phyloP scores from a whole-genome alignment of 2,888 invertebrate genomes.

The Mythimna impura region DNA sequence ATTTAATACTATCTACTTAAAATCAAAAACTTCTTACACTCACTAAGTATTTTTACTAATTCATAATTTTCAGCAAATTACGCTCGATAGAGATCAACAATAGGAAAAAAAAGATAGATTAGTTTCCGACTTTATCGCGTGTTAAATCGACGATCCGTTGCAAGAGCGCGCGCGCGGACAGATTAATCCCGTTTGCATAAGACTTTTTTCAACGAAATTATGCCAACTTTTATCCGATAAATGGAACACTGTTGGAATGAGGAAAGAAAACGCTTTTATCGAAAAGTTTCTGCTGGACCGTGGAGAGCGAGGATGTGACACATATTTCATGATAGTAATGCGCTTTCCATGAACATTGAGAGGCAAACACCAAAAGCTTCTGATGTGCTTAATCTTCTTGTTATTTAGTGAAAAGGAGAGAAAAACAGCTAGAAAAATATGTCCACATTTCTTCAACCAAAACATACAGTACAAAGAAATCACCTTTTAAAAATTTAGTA shows the following conservation, averaged over 20 bases:
- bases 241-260: conserved; percentile 47
- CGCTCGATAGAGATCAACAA: conserved; percentile 43
- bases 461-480: neutral
- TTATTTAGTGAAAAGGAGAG: conserved; percentile 22
- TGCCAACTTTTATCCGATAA: conserved; percentile 64
- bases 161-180: conserved; percentile 71
- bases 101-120: conserved; percentile 72
- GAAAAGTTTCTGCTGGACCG: conserved; percentile 52
- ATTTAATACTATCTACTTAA: neutral
- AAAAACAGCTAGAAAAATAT: conserved; percentile 34
- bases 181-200: conserved; percentile 79
- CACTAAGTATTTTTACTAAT: conserved; percentile 13
- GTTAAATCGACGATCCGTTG: conserved; percentile 79
- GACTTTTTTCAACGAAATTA: conserved; percentile 69
- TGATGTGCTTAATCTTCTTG: conserved; percentile 36
- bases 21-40: neutral
- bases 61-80: conserved; percentile 38
- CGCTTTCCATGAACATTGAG: conserved; percentile 37
- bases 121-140: conserved; percentile 77
- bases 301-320: conserved; percentile 46
- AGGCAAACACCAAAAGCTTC: conserved; percentile 33
- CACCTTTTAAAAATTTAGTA: neutral
- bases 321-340: conserved; percentile 55
- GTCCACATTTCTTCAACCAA: neutral
- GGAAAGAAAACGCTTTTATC: conserved; percentile 65